Evolutionary conservation across 2,888 invertebrate species (phyloP).

Genomic region (Patella pellucida): DNA sequence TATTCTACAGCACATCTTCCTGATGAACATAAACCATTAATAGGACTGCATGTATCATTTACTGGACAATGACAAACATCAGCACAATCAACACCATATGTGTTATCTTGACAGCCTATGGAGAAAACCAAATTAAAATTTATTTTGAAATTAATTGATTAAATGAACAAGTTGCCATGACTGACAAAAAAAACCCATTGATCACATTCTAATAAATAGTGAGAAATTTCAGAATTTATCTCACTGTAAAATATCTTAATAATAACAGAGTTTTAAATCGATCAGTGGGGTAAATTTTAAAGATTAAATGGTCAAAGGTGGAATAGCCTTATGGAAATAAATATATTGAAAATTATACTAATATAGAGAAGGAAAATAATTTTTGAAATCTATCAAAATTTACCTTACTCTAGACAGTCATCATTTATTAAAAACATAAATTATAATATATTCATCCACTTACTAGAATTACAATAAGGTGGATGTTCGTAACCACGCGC

Average conservation of each 20-base stretch:
- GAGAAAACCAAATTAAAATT: conserved; percentile 17
- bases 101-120: conserved; percentile 53
- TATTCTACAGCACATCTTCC: conserved; percentile 59
- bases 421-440: too few species aligned
- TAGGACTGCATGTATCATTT: conserved; percentile 52
- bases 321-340: too few species aligned
- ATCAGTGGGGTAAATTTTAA: too few species aligned
- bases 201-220: neutral
- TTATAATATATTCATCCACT: conserved; percentile 23
- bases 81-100: conserved; percentile 60
- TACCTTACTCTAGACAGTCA: too few species aligned
- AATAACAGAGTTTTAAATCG: too few species aligned
- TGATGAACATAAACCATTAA: conserved; percentile 60
- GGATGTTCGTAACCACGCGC: conserved; percentile 55
- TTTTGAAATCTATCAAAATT: too few species aligned
- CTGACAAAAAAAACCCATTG: neutral
- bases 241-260: too few species aligned
- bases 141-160: neutral
- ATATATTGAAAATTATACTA: too few species aligned
- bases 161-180: neutral
- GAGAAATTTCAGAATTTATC: too few species aligned
- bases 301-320: too few species aligned
- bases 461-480: conserved; percentile 59
- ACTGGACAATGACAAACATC: conserved; percentile 61
- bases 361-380: too few species aligned